Evolutionary conservation across 2,113 vertebrate species (phyloP).

Genomic region (Notarius lentiginosus): DNA sequence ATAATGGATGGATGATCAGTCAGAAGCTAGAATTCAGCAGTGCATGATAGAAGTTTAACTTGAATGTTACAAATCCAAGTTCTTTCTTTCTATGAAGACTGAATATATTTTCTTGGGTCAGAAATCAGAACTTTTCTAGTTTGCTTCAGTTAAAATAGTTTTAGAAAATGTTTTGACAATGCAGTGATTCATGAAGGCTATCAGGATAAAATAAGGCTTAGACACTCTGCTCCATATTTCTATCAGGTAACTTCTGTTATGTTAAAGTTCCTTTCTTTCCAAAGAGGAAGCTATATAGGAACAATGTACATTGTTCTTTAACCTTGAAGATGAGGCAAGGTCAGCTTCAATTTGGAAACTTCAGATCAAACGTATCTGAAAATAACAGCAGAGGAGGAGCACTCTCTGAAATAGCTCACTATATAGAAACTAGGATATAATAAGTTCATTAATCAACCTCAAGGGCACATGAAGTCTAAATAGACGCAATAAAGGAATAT

Average conservation of each 20-base stretch:
- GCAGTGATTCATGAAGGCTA: neutral
- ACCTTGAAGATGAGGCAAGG: slow-evolving; percentile 3
- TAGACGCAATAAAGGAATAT: neutral
- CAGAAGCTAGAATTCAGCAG: neutral
- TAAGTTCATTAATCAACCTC: slow-evolving; percentile 13
- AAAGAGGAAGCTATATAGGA: neutral
- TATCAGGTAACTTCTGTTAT: neutral
- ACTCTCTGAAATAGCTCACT: neutral
- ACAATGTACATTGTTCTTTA: slow-evolving; percentile 12
- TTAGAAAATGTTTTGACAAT: neutral
- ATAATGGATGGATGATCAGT: too few species aligned
- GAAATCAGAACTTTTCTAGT: neutral
- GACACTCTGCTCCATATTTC: neutral
- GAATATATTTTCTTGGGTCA: neutral
- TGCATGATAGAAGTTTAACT: neutral
- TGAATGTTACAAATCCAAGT: neutral
- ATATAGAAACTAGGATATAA: slow-evolving; percentile 22
- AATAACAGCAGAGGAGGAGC: neutral
- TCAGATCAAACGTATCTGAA: too few species aligned
- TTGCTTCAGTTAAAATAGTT: neutral
- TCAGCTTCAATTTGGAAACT: slow-evolving; percentile 8
- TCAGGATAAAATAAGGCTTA: neutral
- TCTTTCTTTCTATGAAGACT: neutral
- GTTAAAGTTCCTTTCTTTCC: neutral
- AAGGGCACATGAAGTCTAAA: slow-evolving; percentile 39